Base-by-base conservation (phyloP, 2,113 vertebrate species). In the Tachycineta bicolor region DNA sequence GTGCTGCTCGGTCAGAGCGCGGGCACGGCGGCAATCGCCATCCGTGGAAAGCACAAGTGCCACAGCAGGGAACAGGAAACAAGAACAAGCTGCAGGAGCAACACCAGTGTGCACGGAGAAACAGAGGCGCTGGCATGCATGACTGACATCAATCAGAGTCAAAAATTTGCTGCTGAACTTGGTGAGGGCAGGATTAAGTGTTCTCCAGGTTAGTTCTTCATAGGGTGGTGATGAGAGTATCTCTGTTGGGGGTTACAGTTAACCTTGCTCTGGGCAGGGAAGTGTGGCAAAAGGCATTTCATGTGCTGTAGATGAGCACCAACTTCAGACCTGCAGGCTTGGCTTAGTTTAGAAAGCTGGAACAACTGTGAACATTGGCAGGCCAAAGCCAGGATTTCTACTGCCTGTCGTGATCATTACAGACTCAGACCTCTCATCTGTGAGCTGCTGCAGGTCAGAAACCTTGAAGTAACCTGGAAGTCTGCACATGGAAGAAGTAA, bases 31-130 rank as follows among this genome's bases (percentile, higher is more conserved):
- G 55, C 41, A 44, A 8, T 26, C 6, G 1, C 33, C 0, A 1
- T 14, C 88, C 56, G 89, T 5, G 52, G n/a, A 56, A n/a, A 76
- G 71, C 60, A n/a, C 78, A 34, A 77, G 34, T 37, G 39, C 60
- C 87, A 44, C 78, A 56, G 92, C 84, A 89, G 82, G 84, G 81
- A 84, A 43, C 60, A 56, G 87, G 78, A 91, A 89, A 78, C 64
- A 63, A 44, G 90, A 76, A 60, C 60, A 55, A 3, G 11, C 65
- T 74, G 87, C 87, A 94, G 77, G 34, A 83, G 84, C 87, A 78
- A 0, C 16, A n/a, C 17, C 77, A 20, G 50, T 1, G 37, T 14
- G 49, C 41, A 37, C 1, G 0, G 41, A 78, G 82, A 17, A 62
- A 75, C 0, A 0, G 65, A 52, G 69, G 34, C 3, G 14, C 41